These are phyloP conservation scores for Plebejus anna DNA, from an alignment of 2,888 invertebrate species.

Conservation along the genomic window DNA sequence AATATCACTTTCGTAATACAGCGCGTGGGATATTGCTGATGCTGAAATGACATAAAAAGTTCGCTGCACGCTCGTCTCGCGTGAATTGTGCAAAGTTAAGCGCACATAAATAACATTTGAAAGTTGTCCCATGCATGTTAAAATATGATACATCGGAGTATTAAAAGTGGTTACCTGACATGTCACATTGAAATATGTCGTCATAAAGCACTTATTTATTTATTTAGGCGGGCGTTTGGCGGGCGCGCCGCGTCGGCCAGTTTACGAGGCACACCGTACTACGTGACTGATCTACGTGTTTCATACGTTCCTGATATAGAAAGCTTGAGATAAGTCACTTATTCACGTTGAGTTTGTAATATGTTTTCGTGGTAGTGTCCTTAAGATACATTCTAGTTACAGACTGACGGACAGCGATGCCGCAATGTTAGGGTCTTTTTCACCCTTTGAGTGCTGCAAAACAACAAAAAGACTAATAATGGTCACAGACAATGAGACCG, in stretches of 20 bases:
- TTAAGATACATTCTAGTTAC: too few relatives aligned
- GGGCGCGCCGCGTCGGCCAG: neutral
- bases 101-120: constrained; percentile 19
- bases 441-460: too few relatives aligned
- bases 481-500: neutral
- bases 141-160: constrained; percentile 6
- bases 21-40: neutral
- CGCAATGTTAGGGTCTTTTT: too few relatives aligned
- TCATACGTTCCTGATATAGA: neutral
- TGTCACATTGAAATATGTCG: constrained; percentile 5
- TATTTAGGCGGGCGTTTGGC: constrained; percentile 18
- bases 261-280: constrained; percentile 13
- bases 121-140: constrained; percentile 10
- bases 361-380: too few relatives aligned
- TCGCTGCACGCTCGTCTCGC: neutral
- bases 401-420: too few relatives aligned
- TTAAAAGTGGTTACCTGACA: constrained; percentile 16
- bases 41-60: neutral
- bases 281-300: constrained; percentile 17
- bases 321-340: neutral
- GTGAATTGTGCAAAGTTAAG: neutral
- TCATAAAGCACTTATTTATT: constrained; percentile 22
- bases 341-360: too few relatives aligned
- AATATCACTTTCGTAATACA: neutral
- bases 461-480: neutral